phyloP scores from a whole-genome alignment of 2,888 invertebrate species.

The Tubulanus polymorphus region DNA sequence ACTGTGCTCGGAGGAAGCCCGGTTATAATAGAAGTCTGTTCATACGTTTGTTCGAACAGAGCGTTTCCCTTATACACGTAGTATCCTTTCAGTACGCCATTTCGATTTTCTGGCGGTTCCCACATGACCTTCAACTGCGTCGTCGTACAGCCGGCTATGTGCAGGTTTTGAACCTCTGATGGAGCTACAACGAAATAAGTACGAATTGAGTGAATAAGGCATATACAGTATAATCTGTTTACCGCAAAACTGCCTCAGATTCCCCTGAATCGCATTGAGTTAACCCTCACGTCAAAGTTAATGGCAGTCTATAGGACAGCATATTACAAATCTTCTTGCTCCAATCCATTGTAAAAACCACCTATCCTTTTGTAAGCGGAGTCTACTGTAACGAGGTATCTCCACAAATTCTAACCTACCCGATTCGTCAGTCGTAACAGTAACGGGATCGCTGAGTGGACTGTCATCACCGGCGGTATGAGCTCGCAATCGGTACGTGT shows the following conservation, averaged over 20 bases:
- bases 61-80: conserved; percentile 43
- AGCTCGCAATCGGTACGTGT: conserved; percentile 37
- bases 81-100: conserved; percentile 46
- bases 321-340: too few relatives aligned
- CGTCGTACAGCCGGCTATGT: conserved; percentile 42
- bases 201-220: neutral
- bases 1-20: conserved; percentile 41
- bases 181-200: conserved; percentile 32
- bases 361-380: neutral
- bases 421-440: conserved; percentile 40
- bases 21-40: conserved; percentile 38
- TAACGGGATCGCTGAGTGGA: conserved; percentile 36
- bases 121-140: conserved; percentile 50
- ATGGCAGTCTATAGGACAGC: too few relatives aligned
- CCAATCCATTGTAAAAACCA: too few relatives aligned
- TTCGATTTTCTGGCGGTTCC: conserved; percentile 42
- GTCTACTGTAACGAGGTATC: neutral
- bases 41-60: conserved; percentile 37
- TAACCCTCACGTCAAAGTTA: too few relatives aligned
- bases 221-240: too few relatives aligned
- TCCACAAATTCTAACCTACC: conserved; percentile 22
- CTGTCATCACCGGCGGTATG: conserved; percentile 47
- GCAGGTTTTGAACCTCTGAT: conserved; percentile 36
- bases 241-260: too few relatives aligned
- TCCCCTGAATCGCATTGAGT: too few relatives aligned